phyloP scores from a whole-genome alignment of 2,113 vertebrate genomes.

The Lepisosteus oculatus region DNA sequence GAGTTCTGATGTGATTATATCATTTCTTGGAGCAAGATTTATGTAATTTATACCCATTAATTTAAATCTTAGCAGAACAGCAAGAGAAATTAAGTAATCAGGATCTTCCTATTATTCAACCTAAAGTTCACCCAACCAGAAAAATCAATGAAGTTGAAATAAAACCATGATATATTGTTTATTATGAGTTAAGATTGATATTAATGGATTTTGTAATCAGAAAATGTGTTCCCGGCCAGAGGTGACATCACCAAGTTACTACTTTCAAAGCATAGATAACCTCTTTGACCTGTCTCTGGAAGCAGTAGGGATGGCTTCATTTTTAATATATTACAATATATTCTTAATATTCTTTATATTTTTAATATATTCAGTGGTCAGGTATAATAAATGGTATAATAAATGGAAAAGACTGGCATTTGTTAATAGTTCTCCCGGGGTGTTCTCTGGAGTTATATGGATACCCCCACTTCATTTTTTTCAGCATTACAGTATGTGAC shows the following conservation, averaged over 20 bases:
- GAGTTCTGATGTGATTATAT: slow-evolving; percentile 57
- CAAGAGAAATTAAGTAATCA: slow-evolving; percentile 65
- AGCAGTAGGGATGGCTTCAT: too few relatives aligned
- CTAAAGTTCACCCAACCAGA: slow-evolving; percentile 48
- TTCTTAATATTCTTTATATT: too few relatives aligned
- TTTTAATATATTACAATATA: too few relatives aligned
- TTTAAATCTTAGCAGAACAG: slow-evolving; percentile 61
- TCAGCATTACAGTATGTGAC: too few relatives aligned
- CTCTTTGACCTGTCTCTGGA: slow-evolving; percentile 17
- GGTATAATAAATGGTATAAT: too few relatives aligned
- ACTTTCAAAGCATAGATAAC: slow-evolving; percentile 42
- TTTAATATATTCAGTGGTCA: too few relatives aligned
- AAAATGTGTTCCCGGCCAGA: slow-evolving; percentile 62
- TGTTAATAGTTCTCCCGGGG: too few relatives aligned
- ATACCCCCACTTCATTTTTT: too few relatives aligned
- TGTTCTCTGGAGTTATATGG: too few relatives aligned
- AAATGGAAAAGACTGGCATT: too few relatives aligned
- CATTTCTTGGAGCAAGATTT: slow-evolving; percentile 48
- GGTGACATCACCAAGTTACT: slow-evolving; percentile 37
- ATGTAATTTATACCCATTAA: slow-evolving; percentile 63
- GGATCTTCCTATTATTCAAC: slow-evolving; percentile 51
- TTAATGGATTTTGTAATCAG: slow-evolving; percentile 72
- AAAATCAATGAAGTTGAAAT: slow-evolving; percentile 63
- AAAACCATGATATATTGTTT: slow-evolving; percentile 60
- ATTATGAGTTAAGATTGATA: slow-evolving; percentile 67